Base-by-base conservation (phyloP, 2,113 vertebrate species). In the Salvelinus alpinus region DNA sequence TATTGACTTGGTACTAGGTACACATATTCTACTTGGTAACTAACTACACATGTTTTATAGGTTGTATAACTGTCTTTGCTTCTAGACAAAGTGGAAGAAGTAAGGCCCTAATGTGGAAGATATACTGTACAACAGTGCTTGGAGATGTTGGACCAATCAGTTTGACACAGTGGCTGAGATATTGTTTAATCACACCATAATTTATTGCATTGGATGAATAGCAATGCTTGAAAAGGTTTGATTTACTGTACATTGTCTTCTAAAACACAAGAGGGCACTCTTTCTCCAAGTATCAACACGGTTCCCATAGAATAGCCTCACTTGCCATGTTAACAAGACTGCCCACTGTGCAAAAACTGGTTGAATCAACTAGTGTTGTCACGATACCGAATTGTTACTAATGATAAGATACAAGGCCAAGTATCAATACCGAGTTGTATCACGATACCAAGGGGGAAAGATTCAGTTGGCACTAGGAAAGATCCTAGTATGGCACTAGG, bases 1-100 rank as follows among this genome's bases (percentile, higher is more conserved):
- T 75, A 77, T 71, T 73, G 72, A 80, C 80, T 75, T 83, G 80
- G 9, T 44, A 90, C 84, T 78, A 77, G 34, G 3, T 62, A 82
- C 73, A 79, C 68, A 22, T 82, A 81, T 59, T 51, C 68, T 16
- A 1, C 38, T 44, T 44, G 38, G 38, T 75, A 84, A 82, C 38
- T 11, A 44, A 44, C 38, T 44, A 44, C 38, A 44, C 38, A 44
- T 44, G 38, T 44, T 44, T 9, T 44, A 44, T 44, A 44, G 38
- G 38, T 44, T 11, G 11, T 73, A 79, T 67, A 66, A 38, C 4
- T 76, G 77, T 82, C 84, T 85, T 78, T 87, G 81, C 84, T 73
- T 71, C 75, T 80, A 62, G 34, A 29, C 14, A 29, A 8, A 38
- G 20, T 22, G 47, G 18, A 71, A 69, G 57, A 77, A 79, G 70